Base-by-base conservation (phyloP, 1,140 invertebrate species). In the Tetramorium alpestre region DNA sequence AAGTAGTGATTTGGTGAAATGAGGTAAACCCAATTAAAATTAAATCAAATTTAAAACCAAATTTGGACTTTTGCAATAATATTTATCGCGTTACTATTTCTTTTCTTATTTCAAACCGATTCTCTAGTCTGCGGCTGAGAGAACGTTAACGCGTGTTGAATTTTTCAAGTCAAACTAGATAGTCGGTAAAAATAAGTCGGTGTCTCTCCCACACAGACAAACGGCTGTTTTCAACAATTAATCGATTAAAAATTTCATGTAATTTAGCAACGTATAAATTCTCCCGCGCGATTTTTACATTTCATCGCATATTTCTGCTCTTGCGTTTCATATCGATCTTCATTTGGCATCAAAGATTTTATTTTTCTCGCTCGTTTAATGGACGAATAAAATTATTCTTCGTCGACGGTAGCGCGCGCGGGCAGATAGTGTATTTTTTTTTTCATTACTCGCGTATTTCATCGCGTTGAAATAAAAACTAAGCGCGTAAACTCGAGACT, bases 301-400 rank as follows among this genome's bases (percentile, higher is more conserved):
- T 58, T 58, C 5, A 64, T 65, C 16, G 25, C 28, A 33, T 4
- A 33, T 33, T 41, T 41, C 64, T 28, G 5, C 11, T 60, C 11
- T 28, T 28, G 22, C n/a, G 6, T 41, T 44, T 11, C 10, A 16
- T 33, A 33, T 16, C 38, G 10, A 67, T 6, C 64, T 22, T 11
- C 38, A 67, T 47, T 60, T 76, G n/a, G 10, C 33, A 58, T 13
- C 6, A 75, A 60, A 7, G 10, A 49, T 73, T 41, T 3, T 16
- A 41, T 22, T 16, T 18, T 22, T 60, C 13, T 44, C 16, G 4
- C 4, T 67, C 64, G 33, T 67, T 28, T 41, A 56, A 60, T 41
- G 3, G 28, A 51, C 22, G 58, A 76, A 41, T 60, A 44, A 76
- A 76, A 76, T 76, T 41, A 76, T 76, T 41, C n/a, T 22, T 22